phyloP scores from a whole-genome alignment of 2,113 vertebrate species.

The Eublepharis macularius region DNA sequence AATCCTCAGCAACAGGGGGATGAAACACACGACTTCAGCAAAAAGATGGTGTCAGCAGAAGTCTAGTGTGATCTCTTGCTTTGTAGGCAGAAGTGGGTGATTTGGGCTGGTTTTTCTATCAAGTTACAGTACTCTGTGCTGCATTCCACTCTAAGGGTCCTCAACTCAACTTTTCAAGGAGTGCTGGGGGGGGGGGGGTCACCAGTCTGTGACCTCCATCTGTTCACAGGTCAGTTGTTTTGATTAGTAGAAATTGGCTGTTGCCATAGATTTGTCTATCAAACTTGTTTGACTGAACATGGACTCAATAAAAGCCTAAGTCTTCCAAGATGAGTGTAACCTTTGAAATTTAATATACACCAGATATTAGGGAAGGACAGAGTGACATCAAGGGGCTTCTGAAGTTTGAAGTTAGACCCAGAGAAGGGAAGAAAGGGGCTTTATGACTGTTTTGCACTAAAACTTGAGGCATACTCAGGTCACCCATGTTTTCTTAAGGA shows the following conservation, averaged over 20 bases:
- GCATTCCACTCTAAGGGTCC: too few relatives aligned
- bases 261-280: background rate
- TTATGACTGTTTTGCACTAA: background rate
- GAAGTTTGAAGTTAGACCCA: background rate
- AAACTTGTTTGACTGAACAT: background rate
- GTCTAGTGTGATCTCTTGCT: too few relatives aligned
- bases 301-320: background rate
- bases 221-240: background rate
- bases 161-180: too few relatives aligned
- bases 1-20: too few relatives aligned
- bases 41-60: too few relatives aligned
- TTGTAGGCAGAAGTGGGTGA: too few relatives aligned
- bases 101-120: too few relatives aligned
- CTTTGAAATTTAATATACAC: background rate
- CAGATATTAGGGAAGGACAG: background rate
- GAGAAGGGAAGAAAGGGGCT: background rate
- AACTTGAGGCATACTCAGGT: background rate
- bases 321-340: background rate
- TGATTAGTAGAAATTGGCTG: background rate
- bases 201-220: too few relatives aligned
- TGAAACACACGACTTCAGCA: too few relatives aligned
- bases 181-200: too few relatives aligned
- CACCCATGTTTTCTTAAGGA: background rate
- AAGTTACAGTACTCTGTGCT: too few relatives aligned
- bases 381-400: background rate